A percentile compares a stretch with the other conserved stretches of the same genome.
phyloP scores from a whole-genome alignment of 2,888 invertebrate species.

The Diogma glabrata region DNA sequence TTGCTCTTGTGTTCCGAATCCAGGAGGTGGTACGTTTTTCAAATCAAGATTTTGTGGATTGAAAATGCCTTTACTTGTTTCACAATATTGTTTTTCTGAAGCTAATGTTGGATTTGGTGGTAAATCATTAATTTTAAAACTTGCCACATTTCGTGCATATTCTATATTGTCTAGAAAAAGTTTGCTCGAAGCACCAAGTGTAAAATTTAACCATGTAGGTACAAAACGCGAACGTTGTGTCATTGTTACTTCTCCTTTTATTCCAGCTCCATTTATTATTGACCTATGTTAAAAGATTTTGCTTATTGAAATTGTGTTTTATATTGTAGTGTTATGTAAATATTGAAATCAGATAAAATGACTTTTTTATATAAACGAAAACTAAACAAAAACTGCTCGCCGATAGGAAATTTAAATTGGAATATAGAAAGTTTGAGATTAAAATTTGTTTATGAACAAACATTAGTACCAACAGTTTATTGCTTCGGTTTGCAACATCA shows the following conservation, averaged over 20 bases:
- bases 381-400: too few species aligned
- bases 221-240: conserved; percentile 73
- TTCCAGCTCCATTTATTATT: conserved; percentile 62
- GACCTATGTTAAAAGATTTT: too few species aligned
- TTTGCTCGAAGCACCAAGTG: conserved; percentile 50
- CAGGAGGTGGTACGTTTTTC: conserved; percentile 52
- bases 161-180: conserved; percentile 58
- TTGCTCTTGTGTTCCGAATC: conserved; percentile 72
- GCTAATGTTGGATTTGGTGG: conserved; percentile 48
- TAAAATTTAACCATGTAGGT: conserved; percentile 68
- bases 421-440: too few species aligned
- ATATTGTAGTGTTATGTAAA: too few species aligned
- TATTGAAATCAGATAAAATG: conserved; percentile 30
- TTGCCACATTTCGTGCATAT: conserved; percentile 59
- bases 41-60: conserved; percentile 57
- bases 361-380: neutral
- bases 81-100: conserved; percentile 44
- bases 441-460: too few species aligned
- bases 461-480: too few species aligned
- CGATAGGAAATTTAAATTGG: too few species aligned
- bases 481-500: too few species aligned
- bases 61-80: conserved; percentile 59
- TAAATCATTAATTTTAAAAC: conserved; percentile 58
- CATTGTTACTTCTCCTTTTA: conserved; percentile 66
- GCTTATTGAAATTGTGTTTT: too few species aligned